Percentiles rank a stretch among this genome's conserved stretches.
Evolutionary conservation across 35 echinoderm and acorn worm species (phyloP).

Genomic region (Anneissia japonica): DNA sequence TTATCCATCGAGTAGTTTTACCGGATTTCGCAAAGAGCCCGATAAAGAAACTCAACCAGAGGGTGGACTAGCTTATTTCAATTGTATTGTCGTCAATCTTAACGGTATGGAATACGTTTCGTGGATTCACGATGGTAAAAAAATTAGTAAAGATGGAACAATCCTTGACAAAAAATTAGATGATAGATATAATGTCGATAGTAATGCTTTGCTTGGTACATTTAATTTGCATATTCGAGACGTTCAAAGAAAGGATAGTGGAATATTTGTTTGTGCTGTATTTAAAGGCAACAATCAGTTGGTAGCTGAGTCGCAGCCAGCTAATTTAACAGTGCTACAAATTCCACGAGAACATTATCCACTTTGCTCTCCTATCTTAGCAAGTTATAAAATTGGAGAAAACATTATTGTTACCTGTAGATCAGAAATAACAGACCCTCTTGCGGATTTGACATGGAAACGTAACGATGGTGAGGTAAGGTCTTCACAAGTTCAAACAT

Average conservation of each 20-base stretch:
- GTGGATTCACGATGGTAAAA: neutral
- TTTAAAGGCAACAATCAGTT: neutral
- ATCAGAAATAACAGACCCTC: neutral
- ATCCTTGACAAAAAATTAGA: neutral
- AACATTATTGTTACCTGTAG: neutral
- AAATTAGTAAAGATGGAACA: neutral
- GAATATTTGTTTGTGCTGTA: neutral
- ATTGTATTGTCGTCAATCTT: neutral
- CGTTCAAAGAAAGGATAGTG: neutral
- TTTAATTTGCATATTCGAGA: neutral
- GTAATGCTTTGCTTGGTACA: neutral
- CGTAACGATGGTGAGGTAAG: neutral
- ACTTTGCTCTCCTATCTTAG: neutral
- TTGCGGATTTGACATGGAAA: neutral
- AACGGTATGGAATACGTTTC: neutral
- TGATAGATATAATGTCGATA: neutral
- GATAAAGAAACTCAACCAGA: neutral
- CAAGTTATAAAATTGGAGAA: neutral
- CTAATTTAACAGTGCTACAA: neutral
- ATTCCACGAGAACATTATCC: neutral
- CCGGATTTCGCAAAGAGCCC: neutral
- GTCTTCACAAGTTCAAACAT: neutral
- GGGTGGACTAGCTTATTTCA: neutral
- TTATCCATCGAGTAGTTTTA: neutral
- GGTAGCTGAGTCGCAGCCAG: neutral